Percentiles rank a stretch among this genome's conserved stretches.
Conservation (phyloP, 2,797 vertebrate species). For the Premnoplex brunnescens region DNA sequence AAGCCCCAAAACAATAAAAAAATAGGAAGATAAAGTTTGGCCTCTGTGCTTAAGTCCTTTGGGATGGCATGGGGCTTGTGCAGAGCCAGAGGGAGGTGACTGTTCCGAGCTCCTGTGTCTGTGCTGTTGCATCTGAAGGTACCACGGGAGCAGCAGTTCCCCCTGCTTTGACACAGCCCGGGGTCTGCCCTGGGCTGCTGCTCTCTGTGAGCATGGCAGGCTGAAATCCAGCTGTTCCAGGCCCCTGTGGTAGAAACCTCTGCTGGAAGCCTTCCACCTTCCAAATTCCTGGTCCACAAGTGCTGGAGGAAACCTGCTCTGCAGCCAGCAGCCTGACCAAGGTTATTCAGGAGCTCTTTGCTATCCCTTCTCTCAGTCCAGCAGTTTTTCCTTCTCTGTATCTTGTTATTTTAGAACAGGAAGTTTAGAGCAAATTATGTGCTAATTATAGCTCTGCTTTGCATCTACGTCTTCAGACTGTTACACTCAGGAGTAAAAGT, state of each 20-base stretch:
- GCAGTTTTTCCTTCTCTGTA: neutral
- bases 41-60: neutral
- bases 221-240: neutral
- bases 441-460: constrained; percentile 53
- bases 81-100: neutral
- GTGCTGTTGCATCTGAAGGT: neutral
- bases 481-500: neutral
- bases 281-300: neutral
- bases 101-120: neutral
- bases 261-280: neutral
- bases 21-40: neutral
- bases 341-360: neutral
- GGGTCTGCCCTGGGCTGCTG: neutral
- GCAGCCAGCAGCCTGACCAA: neutral
- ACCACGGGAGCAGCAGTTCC: rapidly evolving
- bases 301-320: neutral
- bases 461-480: neutral
- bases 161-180: neutral
- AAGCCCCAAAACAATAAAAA: too few relatives aligned
- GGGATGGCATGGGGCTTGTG: neutral
- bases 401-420: constrained; percentile 19
- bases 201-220: rapidly evolving
- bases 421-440: constrained; percentile 9
- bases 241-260: neutral
- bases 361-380: neutral